A percentile compares a stretch with the other conserved stretches of the same genome.
phyloP scores from a whole-genome alignment of 2,888 invertebrate genomes.

The Dicyrtomina minuta region DNA sequence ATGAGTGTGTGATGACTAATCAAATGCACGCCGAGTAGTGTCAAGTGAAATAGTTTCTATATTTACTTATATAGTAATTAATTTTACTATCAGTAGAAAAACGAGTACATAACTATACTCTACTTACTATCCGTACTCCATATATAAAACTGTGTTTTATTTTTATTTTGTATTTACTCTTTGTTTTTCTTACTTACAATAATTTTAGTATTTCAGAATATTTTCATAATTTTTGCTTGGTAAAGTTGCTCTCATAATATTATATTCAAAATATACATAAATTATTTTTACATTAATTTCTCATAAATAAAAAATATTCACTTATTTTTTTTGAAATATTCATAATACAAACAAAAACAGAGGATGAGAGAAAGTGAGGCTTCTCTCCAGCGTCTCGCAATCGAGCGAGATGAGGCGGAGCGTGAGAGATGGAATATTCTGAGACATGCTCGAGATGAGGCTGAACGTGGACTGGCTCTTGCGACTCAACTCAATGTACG shows the following conservation, averaged over 20 bases:
- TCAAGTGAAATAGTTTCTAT: too few relatives aligned
- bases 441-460: conserved; percentile 84
- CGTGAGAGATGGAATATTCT: conserved; percentile 84
- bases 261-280: neutral
- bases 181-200: neutral
- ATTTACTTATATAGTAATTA: neutral
- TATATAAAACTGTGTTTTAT: too few relatives aligned
- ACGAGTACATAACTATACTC: too few relatives aligned
- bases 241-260: neutral
- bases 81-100: neutral
- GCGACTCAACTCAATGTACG: conserved; percentile 84
- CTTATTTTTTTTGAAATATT: neutral
- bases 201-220: too few relatives aligned
- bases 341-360: conserved; percentile 62
- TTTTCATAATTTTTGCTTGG: neutral
- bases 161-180: too few relatives aligned
- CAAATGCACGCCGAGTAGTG: too few relatives aligned
- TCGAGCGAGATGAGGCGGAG: conserved; percentile 73
- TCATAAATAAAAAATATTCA: neutral
- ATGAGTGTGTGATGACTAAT: too few relatives aligned
- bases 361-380: conserved; percentile 78
- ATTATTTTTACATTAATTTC: neutral
- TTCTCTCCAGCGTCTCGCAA: conserved; percentile 64
- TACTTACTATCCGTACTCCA: too few relatives aligned
- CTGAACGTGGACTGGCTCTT: conserved; percentile 80